Conservation (phyloP, 1,140 invertebrate species). For the Drosophila biarmipes region DNA sequence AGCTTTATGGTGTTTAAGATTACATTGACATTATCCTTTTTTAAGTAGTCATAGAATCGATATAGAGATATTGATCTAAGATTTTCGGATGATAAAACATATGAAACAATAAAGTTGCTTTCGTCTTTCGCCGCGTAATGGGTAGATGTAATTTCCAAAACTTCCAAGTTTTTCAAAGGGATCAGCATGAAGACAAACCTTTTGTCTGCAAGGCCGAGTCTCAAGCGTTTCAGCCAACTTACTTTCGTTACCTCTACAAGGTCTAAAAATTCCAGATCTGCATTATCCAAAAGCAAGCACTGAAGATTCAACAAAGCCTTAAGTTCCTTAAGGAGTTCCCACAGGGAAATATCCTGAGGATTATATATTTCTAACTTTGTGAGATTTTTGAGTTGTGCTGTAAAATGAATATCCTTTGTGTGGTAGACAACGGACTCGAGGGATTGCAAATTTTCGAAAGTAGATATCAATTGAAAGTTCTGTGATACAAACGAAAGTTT, state of each 20-base stretch:
- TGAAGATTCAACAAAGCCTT: background rate
- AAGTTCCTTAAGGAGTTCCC: constrained; percentile 3
- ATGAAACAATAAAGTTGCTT: background rate
- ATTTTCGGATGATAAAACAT: background rate
- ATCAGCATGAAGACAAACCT: constrained; percentile 1
- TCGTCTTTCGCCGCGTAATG: background rate
- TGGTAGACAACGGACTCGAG: constrained; percentile 1
- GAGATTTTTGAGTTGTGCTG: background rate
- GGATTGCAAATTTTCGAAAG: background rate
- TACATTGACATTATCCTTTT: background rate
- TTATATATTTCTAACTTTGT: background rate
- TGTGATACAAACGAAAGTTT: constrained; percentile 1
- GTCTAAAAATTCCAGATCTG: constrained; percentile 1
- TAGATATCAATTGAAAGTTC: background rate
- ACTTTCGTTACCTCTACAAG: background rate
- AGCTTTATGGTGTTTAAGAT: background rate
- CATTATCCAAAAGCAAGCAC: background rate
- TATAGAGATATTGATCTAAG: constrained; percentile 1
- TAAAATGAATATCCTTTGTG: background rate
- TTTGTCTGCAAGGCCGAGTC: constrained; percentile 3
- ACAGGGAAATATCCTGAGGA: background rate
- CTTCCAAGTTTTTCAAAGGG: background rate
- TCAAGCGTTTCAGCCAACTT: background rate
- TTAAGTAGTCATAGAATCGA: constrained; percentile 1
- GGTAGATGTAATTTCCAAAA: constrained; percentile 8